phyloP scores from a whole-genome alignment of 53 echinoderm and acorn worm genomes.

The Mesocentrotus franciscanus region DNA sequence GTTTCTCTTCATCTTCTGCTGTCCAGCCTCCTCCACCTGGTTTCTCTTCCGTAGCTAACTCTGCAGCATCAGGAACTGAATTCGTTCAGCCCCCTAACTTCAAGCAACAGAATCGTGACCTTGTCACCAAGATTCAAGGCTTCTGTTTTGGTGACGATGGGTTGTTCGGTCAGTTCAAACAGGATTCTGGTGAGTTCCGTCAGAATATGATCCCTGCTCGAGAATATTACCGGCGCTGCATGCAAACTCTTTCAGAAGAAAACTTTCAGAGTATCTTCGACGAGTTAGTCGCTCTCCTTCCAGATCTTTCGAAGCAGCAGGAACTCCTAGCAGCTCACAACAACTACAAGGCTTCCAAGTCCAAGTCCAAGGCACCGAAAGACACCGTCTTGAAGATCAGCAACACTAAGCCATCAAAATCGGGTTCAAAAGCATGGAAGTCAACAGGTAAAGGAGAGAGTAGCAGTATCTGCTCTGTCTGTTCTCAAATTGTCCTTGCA shows the following conservation, averaged over 20 bases:
- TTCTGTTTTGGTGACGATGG: slow-evolving; percentile 69
- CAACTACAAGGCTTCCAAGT: slow-evolving; percentile 53
- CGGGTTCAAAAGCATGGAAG: slow-evolving; percentile 68
- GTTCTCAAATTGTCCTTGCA: slow-evolving; percentile 72
- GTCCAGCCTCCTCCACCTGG: slow-evolving; percentile 75
- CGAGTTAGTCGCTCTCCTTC: slow-evolving; percentile 92
- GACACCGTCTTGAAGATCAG: slow-evolving; percentile 72
- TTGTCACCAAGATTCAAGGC: slow-evolving; percentile 77
- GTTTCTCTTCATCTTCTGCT: slow-evolving; percentile 48
- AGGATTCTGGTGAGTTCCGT: slow-evolving; percentile 83
- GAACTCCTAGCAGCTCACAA: slow-evolving; percentile 81
- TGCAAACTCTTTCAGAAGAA: slow-evolving; percentile 75
- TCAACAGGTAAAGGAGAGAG: slow-evolving; percentile 48
- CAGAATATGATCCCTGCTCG: slow-evolving; percentile 68
- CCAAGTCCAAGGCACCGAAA: slow-evolving; percentile 43
- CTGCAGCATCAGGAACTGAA: slow-evolving; percentile 24
- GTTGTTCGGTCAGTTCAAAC: slow-evolving; percentile 83
- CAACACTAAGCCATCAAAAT: slow-evolving; percentile 56
- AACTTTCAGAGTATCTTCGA: slow-evolving; percentile 83
- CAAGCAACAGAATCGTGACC: slow-evolving; percentile 78
- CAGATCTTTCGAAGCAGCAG: slow-evolving; percentile 88
- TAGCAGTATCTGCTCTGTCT: slow-evolving; percentile 76
- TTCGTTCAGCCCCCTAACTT: slow-evolving; percentile 76
- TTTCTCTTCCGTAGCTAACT: slow-evolving; percentile 63
- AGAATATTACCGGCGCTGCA: slow-evolving; percentile 80